Conservation (phyloP, 2,113 vertebrate species). For the Genyomyrus donnyi region DNA sequence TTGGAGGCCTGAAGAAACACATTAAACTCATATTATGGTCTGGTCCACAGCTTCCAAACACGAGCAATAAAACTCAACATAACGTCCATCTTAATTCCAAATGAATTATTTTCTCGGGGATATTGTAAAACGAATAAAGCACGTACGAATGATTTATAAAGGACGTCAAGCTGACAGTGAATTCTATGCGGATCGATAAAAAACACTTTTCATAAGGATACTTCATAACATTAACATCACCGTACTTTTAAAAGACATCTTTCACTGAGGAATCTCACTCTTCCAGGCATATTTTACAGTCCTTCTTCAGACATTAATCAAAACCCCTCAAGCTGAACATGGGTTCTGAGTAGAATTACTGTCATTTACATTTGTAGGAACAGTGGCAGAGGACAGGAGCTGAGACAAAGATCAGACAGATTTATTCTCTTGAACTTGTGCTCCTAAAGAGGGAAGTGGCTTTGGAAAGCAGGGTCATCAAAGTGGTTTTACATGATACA, state of each 20-base stretch:
- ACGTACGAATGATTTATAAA: background rate
- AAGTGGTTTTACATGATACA: background rate
- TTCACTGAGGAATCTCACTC: background rate
- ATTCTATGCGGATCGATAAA: background rate
- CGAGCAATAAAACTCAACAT: background rate
- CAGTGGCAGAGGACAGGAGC: background rate
- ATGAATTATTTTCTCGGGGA: background rate
- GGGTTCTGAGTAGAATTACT: background rate
- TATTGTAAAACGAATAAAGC: background rate
- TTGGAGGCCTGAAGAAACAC: constrained; percentile 69
- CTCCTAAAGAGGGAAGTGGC: background rate
- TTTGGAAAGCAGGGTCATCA: background rate
- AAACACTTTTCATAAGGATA: background rate
- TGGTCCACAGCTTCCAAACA: background rate
- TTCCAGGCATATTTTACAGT: background rate
- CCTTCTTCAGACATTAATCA: background rate
- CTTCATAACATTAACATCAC: background rate
- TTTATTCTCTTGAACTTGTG: background rate
- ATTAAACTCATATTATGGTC: background rate
- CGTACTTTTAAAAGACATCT: background rate
- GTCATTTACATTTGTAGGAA: background rate
- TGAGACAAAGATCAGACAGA: background rate
- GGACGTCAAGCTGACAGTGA: background rate
- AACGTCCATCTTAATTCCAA: background rate
- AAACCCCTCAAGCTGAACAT: background rate